These are phyloP conservation scores for Mustela lutreola DNA, from an alignment of 2,113 vertebrate genomes.

Conservation along the genomic window DNA sequence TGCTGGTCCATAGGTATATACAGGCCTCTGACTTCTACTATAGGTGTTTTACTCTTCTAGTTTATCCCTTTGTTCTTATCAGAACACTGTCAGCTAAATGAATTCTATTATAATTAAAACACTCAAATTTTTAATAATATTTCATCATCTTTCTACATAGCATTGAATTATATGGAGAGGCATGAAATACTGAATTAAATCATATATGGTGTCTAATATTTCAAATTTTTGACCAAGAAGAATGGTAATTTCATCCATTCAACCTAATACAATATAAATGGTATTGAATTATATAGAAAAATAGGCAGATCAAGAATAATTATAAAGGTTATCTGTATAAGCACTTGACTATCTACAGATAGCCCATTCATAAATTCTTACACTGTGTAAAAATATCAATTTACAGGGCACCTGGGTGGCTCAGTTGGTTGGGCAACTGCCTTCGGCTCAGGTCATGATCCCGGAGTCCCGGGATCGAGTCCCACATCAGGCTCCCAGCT, in stretches of 20 bases:
- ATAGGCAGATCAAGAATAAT: neutral
- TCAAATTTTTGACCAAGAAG: neutral
- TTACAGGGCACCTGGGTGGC: neutral
- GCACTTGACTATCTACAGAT: neutral
- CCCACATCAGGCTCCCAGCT: too few species aligned
- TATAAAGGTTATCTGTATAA: neutral
- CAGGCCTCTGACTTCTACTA: neutral
- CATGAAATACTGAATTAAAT: conserved; percentile 44
- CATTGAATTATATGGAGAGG: neutral
- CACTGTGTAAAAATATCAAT: conserved; percentile 13
- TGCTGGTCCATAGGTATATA: neutral
- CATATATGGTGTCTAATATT: neutral
- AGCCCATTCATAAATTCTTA: neutral
- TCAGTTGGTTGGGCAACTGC: too few species aligned
- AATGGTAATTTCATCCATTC: neutral
- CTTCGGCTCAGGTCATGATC: too few species aligned
- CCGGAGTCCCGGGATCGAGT: too few species aligned
- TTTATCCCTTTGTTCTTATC: conserved; percentile 13
- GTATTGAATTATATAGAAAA: neutral
- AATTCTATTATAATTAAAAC: neutral
- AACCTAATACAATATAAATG: neutral
- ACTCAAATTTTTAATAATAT: conserved; percentile 7
- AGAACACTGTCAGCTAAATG: neutral
- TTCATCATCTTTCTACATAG: neutral
- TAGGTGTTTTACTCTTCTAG: neutral